These are phyloP conservation scores for Drosophila elegans DNA, from an alignment of 1,140 invertebrate genomes.

Conservation along the genomic window DNA sequence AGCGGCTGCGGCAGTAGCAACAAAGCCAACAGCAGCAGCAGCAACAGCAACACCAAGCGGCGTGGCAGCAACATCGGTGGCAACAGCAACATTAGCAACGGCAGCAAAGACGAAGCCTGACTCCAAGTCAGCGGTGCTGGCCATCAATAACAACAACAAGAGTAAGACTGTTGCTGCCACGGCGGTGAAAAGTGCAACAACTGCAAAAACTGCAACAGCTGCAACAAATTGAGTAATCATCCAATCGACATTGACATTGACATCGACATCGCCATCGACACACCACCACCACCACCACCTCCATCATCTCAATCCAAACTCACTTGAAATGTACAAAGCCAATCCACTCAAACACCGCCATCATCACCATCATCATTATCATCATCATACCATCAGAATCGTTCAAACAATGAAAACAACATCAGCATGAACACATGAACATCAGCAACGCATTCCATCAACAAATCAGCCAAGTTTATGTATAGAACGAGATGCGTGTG, in stretches of 20 bases:
- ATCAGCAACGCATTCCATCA: constrained; percentile 32
- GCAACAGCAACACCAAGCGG: neutral
- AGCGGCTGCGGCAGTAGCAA: neutral
- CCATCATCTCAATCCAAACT: constrained; percentile 1
- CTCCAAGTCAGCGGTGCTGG: constrained; percentile 22
- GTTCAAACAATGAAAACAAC: constrained; percentile 6
- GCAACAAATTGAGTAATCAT: constrained; percentile 14
- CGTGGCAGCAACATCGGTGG: neutral
- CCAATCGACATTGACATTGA: too few species aligned
- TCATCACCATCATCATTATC: constrained; percentile 5
- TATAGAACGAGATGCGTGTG: constrained; percentile 29
- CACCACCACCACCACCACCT: neutral
- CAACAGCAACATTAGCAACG: constrained; percentile 5
- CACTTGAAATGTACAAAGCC: constrained; percentile 46
- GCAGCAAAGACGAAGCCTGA: constrained; percentile 21
- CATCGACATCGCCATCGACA: neutral
- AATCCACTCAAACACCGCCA: constrained; percentile 26
- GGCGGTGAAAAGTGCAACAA: neutral
- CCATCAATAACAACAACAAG: constrained; percentile 25
- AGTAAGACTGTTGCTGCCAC: constrained; percentile 33
- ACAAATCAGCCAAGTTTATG: constrained; percentile 19
- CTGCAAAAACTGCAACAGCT: constrained; percentile 6
- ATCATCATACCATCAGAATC: neutral
- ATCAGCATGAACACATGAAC: constrained; percentile 13
- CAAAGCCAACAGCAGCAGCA: neutral